Conservation (phyloP, 2,797 vertebrate genomes). For the Myoxocephalus aenaeus region DNA sequence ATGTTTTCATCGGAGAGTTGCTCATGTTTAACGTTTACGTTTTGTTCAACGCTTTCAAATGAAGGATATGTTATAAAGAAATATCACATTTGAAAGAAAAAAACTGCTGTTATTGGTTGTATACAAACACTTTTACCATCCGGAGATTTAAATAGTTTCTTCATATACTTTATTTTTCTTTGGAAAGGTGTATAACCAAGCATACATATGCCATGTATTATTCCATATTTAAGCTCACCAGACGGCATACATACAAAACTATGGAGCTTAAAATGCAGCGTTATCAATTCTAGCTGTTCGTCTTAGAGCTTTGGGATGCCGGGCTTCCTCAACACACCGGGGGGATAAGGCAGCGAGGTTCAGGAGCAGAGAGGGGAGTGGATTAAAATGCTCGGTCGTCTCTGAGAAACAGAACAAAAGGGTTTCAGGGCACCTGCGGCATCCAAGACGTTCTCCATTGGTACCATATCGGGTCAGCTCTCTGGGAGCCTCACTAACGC, state of each 20-base stretch:
- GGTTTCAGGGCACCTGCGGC: conserved; percentile 61
- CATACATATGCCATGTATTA: conserved; percentile 77
- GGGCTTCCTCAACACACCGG: conserved; percentile 49
- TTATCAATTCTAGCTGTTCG: conserved; percentile 69
- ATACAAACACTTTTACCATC: neutral
- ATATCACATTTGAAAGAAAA: conserved; percentile 53
- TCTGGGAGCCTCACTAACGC: conserved; percentile 52
- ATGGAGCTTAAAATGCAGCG: conserved; percentile 78
- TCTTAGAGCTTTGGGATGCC: conserved; percentile 57
- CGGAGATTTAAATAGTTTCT: conserved; percentile 55
- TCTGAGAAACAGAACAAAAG: conserved; percentile 46
- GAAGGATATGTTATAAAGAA: conserved; percentile 58
- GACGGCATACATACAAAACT: conserved; percentile 75
- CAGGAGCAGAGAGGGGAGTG: conserved; percentile 51
- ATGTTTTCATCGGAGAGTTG: conserved; percentile 69
- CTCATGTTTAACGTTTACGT: conserved; percentile 59
- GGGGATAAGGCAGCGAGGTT: conserved; percentile 80
- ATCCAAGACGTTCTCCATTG: conserved; percentile 54
- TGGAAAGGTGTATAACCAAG: conserved; percentile 83
- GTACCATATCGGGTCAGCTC: conserved; percentile 73
- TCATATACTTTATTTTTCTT: conserved; percentile 85
- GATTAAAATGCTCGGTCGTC: conserved; percentile 45
- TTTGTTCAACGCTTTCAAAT: conserved; percentile 65
- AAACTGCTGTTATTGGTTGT: neutral
- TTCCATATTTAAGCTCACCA: conserved; percentile 69